These are phyloP conservation scores for Patiria pectinifera DNA, from an alignment of 53 echinoderm and acorn worm species.

Conservation along the genomic window DNA sequence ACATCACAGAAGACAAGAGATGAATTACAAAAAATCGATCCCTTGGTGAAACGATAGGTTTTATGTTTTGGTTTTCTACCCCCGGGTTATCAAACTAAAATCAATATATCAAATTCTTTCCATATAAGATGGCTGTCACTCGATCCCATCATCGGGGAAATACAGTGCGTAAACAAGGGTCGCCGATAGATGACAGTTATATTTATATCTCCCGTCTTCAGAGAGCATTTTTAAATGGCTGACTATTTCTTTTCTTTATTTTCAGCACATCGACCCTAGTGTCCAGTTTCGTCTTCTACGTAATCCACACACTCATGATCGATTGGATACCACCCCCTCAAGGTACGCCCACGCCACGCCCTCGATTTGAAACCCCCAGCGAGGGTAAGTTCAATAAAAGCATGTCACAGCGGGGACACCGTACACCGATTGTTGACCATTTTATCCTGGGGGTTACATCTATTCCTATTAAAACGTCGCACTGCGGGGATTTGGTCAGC, in stretches of 20 bases:
- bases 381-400: not conserved
- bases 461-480: too few relatives aligned
- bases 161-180: not conserved
- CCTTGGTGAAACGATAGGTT: too few relatives aligned
- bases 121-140: too few relatives aligned
- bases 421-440: not conserved
- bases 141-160: not conserved
- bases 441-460: too few relatives aligned
- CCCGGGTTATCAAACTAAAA: too few relatives aligned
- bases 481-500: too few relatives aligned
- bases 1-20: too few relatives aligned
- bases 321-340: not conserved
- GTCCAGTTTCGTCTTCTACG: not conserved
- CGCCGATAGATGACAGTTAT: not conserved
- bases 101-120: too few relatives aligned
- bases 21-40: too few relatives aligned
- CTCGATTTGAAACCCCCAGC: not conserved
- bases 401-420: not conserved
- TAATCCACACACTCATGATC: not conserved
- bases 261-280: not conserved
- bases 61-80: too few relatives aligned
- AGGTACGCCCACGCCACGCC: not conserved
- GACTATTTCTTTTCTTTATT: not conserved
- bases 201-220: not conserved
- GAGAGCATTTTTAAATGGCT: not conserved